phyloP scores from a whole-genome alignment of 2,888 invertebrate species.

The Drosophila anomalata region DNA sequence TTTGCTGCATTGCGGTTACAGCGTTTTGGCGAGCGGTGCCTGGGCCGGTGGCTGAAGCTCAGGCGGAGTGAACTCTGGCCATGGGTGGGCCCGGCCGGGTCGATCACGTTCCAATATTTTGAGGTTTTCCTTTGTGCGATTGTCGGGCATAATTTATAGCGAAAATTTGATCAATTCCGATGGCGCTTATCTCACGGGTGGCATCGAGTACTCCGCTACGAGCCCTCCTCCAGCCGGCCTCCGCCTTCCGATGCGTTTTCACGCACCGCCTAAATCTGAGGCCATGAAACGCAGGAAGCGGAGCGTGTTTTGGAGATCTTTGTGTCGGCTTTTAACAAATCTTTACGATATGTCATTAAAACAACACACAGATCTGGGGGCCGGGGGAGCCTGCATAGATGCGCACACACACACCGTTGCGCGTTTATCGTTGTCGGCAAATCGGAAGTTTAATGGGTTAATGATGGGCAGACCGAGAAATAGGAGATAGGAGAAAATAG shows the following conservation, averaged over 20 bases:
- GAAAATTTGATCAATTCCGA: slow-evolving; percentile 70
- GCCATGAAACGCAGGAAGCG: slow-evolving; percentile 69
- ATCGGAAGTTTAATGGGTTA: slow-evolving; percentile 79
- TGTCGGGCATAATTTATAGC: slow-evolving; percentile 69
- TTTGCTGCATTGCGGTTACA: slow-evolving; percentile 35
- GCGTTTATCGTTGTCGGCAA: slow-evolving; percentile 79
- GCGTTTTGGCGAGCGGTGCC: slow-evolving; percentile 1
- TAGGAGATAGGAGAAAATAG: slow-evolving; percentile 8
- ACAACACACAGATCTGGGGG: slow-evolving; percentile 18
- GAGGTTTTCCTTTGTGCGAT: slow-evolving; percentile 58
- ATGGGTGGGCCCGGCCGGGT: slow-evolving; percentile 41
- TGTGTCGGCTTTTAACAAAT: slow-evolving; percentile 76
- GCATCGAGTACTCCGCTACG: slow-evolving; percentile 40
- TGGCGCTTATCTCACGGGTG: slow-evolving; percentile 55
- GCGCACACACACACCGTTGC: slow-evolving; percentile 13
- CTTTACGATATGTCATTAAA: slow-evolving; percentile 80
- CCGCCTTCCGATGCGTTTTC: slow-evolving; percentile 48
- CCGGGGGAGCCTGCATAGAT: neutral
- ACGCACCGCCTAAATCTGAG: slow-evolving; percentile 63
- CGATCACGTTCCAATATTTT: slow-evolving; percentile 81
- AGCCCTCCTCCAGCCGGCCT: neutral
- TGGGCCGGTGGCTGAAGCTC: too few relatives aligned
- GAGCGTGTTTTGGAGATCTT: slow-evolving; percentile 66
- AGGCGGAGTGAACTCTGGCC: too few relatives aligned
- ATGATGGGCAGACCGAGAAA: slow-evolving; percentile 62